Evolutionary conservation across 2,113 vertebrate genomes (phyloP).

Genomic region (Urocolius indicus): DNA sequence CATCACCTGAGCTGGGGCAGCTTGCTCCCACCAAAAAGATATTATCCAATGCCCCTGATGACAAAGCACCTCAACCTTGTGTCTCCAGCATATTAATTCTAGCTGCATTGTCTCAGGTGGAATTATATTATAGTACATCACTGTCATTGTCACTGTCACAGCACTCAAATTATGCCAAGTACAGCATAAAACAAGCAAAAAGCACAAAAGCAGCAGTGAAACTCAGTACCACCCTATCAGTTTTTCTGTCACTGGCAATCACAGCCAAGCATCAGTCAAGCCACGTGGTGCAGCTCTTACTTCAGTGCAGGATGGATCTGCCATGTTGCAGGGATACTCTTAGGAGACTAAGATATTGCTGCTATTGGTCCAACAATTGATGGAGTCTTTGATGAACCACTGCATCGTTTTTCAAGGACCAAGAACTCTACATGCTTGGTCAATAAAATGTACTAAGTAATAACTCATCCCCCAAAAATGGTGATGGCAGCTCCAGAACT

Average conservation of each 20-base stretch:
- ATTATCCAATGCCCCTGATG: neutral
- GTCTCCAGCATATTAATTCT: constrained; percentile 24
- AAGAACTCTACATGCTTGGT: constrained; percentile 50
- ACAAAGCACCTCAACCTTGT: constrained; percentile 19
- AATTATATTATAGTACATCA: constrained; percentile 4
- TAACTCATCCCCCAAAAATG: constrained; percentile 46
- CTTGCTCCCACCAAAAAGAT: neutral
- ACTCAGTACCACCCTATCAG: neutral
- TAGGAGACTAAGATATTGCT: neutral
- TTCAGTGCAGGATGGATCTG: neutral
- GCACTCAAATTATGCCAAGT: constrained; percentile 11
- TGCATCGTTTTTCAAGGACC: constrained; percentile 64
- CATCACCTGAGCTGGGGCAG: neutral
- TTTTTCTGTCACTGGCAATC: neutral
- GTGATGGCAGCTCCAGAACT: constrained; percentile 35
- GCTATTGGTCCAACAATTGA: constrained; percentile 18
- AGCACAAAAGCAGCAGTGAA: constrained; percentile 2
- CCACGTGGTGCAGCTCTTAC: neutral
- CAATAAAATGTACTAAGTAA: constrained; percentile 61
- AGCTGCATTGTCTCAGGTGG: constrained; percentile 39
- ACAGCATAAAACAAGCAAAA: constrained; percentile 28
- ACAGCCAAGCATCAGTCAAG: neutral
- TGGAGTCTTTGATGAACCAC: constrained; percentile 27
- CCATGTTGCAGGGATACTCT: neutral
- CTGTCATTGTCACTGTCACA: constrained; percentile 31